Base-by-base conservation (phyloP, 2,888 invertebrate genomes). In the Luffia ferchaultella region DNA sequence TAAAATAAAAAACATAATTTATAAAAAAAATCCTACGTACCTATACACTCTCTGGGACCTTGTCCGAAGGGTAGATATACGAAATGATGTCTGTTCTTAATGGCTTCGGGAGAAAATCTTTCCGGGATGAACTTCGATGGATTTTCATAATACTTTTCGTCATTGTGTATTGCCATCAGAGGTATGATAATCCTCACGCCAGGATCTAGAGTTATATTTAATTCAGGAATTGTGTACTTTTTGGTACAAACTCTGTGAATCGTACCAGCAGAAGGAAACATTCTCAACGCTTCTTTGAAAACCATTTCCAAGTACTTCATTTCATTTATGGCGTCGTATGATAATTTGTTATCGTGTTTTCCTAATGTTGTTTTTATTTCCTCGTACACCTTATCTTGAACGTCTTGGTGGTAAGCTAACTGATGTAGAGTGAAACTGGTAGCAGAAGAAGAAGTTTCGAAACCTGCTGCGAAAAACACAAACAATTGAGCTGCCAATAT, bases 361-460 rank as follows among this genome's bases (percentile, higher is more conserved):
- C 41, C 16, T 15, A 60, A 52, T 1, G 57, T 55, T 30, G 16
- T 20, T 19, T 58, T 63, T 2, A 70, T 59, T 50, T 70, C 68
- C 20, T 59, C 52, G 20, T 62, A 60, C 1, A 64, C 55, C 50
- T 54, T 63, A 16, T 55, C 54, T 50, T 69, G 69, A 1, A 64
- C 54, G 3, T 61, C 57, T 9, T 62, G 62, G 52, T 68, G 58
- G 7, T 58, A 55, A 1, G 70, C 68, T 1, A 71, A 57, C 46
- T 62, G 58, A 50, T 66, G 67, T 12, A 64, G 54, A 1, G 61
- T 59, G 20, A 59, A 68, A 52, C 69, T 68, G n/a, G 72, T 63
- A 2, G 60, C 57, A 12, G 60, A 58, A 15, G 64, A 60, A 1
- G 62, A 64, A 1, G 63, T 62, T 52, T 63, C 63, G 46, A 61